These are phyloP conservation scores for Drosophila chauvacae DNA, from an alignment of 1,140 invertebrate species.

Conservation along the genomic window DNA sequence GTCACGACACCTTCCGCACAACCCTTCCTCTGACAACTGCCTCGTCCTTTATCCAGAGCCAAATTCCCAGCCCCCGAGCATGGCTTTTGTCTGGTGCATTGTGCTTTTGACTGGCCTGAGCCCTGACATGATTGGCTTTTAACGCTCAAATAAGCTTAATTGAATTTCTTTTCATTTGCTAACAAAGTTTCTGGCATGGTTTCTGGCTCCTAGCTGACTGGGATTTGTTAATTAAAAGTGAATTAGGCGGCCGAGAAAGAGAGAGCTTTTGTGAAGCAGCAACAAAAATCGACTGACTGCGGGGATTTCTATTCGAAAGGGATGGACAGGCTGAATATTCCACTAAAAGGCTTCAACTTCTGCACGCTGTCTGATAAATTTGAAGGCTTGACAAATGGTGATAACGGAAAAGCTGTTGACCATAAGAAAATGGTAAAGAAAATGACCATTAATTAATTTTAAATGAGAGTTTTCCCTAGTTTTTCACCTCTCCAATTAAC, in stretches of 20 bases:
- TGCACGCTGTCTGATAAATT: neutral
- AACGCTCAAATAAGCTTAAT: constrained; percentile 85
- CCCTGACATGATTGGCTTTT: constrained; percentile 84
- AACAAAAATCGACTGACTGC: constrained; percentile 39
- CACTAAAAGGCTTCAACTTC: neutral
- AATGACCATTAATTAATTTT: neutral
- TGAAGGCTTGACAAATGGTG: neutral
- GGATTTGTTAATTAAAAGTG: constrained; percentile 84
- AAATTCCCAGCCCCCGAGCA: neutral
- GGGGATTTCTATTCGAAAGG: constrained; percentile 6
- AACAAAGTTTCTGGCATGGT: constrained; percentile 77
- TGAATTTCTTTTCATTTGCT: constrained; percentile 83
- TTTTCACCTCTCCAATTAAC: neutral
- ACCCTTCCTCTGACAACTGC: constrained; percentile 44
- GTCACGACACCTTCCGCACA: constrained; percentile 67
- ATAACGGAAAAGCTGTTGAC: neutral
- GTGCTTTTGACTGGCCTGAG: constrained; percentile 65
- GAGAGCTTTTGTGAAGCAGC: constrained; percentile 38
- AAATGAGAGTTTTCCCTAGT: neutral
- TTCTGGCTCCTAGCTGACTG: constrained; percentile 61
- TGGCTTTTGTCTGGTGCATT: constrained; percentile 64
- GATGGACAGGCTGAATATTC: neutral
- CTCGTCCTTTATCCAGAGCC: constrained; percentile 17
- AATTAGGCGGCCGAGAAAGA: constrained; percentile 59
- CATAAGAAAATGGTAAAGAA: neutral